Evolutionary conservation across 1,140 invertebrate species (phyloP).

Genomic region (Pemphigus obesinymphae): DNA sequence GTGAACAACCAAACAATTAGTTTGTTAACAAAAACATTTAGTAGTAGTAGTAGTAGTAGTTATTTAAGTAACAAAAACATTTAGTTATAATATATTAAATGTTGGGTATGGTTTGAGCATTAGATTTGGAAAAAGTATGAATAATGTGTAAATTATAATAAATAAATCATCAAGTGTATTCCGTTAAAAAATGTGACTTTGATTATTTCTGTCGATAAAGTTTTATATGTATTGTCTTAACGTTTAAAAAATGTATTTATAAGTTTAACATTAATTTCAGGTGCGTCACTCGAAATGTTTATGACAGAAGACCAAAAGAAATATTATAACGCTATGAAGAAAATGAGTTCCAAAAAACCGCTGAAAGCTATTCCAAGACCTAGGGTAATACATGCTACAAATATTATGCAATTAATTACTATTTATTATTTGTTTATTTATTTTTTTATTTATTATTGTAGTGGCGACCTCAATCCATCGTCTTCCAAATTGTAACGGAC

Average conservation of each 20-base stretch:
- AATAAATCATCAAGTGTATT: no score
- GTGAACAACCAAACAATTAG: no score
- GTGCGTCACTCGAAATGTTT: conserved; percentile 97
- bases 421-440: not conserved
- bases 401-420: not conserved
- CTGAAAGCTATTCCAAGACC: conserved; percentile 96
- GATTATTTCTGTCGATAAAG: no score
- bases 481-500: conserved; percentile 95
- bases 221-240: no score
- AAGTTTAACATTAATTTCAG: conserved; percentile 58
- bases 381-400: conserved; percentile 62
- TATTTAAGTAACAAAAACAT: no score
- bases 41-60: no score
- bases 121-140: no score
- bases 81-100: no score
- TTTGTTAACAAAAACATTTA: no score
- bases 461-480: conserved; percentile 91
- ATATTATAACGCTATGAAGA: conserved; percentile 99
- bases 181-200: no score
- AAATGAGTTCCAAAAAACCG: conserved; percentile 97
- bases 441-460: conserved; percentile 54
- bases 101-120: no score
- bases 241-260: no score
- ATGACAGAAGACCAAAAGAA: conserved; percentile 99
- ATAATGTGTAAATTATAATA: not conserved